These are phyloP conservation scores for Tipula helvola DNA, from an alignment of 2,888 invertebrate genomes.

Conservation along the genomic window DNA sequence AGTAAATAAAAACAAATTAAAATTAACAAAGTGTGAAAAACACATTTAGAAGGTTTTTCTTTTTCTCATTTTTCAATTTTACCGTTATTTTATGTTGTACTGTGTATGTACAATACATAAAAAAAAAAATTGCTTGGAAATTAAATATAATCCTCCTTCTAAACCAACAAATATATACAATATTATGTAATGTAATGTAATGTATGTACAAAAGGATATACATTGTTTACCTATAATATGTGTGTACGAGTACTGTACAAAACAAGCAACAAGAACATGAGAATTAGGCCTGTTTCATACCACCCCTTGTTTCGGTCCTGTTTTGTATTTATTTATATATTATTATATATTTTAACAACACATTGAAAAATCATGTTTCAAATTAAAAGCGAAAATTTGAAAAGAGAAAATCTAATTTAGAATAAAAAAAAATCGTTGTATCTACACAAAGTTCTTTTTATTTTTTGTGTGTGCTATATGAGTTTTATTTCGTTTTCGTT, in stretches of 20 bases:
- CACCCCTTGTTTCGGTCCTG: background rate
- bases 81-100: background rate
- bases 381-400: background rate
- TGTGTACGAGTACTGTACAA: background rate
- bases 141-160: background rate
- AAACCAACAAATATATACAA: background rate
- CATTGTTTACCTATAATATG: background rate
- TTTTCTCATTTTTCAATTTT: background rate
- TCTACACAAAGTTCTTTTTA: background rate
- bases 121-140: background rate
- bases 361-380: background rate
- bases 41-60: background rate
- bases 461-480: background rate
- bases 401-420: background rate
- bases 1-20: conserved; percentile 4
- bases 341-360: background rate
- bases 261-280: background rate
- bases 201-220: background rate
- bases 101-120: background rate
- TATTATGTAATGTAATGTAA: background rate
- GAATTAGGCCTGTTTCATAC: background rate
- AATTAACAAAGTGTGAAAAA: conserved; percentile 4
- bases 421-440: background rate
- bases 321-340: background rate
- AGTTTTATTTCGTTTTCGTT: background rate